Conservation (phyloP, 2,113 vertebrate genomes). For the Xiphophorus couchianus region DNA sequence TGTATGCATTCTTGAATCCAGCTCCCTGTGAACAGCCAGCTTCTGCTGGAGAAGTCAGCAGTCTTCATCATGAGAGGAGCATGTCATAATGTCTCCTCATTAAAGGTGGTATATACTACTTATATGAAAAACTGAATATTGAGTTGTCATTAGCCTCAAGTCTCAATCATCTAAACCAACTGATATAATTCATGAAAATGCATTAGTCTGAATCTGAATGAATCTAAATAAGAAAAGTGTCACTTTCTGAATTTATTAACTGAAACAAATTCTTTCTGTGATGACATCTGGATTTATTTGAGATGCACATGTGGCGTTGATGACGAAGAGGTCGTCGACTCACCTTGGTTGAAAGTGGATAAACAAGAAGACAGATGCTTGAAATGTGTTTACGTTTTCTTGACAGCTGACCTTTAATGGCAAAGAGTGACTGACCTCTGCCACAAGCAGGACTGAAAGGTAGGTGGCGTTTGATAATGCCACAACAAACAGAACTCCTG, state of each 20-base stretch:
- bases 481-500: not conserved
- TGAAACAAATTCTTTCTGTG: not conserved
- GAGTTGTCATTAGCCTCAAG: too few species aligned
- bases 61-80: too few species aligned
- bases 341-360: conserved; percentile 1
- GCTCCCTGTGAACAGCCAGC: too few species aligned
- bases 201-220: too few species aligned
- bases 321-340: not conserved
- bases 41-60: too few species aligned
- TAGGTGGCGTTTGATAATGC: conserved; percentile 12
- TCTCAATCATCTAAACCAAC: too few species aligned
- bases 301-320: not conserved
- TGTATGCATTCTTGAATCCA: not conserved
- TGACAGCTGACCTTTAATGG: conserved; percentile 40
- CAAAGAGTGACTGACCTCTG: conserved; percentile 32
- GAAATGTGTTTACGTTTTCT: conserved; percentile 22
- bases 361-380: conserved; percentile 9
- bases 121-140: too few species aligned
- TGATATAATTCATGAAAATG: too few species aligned
- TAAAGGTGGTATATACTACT: too few species aligned
- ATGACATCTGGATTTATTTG: not conserved
- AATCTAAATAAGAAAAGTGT: too few species aligned
- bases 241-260: not conserved
- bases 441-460: not conserved
- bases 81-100: too few species aligned